These are phyloP conservation scores for Agonopterix heracliana DNA, from an alignment of 2,888 invertebrate species.

Conservation along the genomic window DNA sequence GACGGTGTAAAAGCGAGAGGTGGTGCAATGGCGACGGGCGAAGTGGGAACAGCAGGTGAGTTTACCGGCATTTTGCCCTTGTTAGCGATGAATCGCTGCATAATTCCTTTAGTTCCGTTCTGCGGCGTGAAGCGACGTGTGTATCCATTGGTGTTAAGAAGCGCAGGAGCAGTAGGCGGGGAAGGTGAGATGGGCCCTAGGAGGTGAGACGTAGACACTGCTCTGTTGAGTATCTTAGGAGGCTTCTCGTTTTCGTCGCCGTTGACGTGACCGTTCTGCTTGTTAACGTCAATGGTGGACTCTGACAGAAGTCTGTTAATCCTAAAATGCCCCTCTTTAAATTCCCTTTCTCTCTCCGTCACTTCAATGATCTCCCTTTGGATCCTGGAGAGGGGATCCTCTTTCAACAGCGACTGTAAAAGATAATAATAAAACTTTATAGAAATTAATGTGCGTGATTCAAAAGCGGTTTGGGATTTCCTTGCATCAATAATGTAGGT, in stretches of 20 bases:
- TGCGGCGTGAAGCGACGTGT: constrained; percentile 79
- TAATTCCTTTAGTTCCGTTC: constrained; percentile 84
- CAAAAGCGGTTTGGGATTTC: too few relatives aligned
- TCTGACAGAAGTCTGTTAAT: constrained; percentile 64
- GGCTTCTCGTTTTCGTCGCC: constrained; percentile 46
- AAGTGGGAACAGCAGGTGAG: constrained; percentile 37
- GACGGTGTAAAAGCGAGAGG: constrained; percentile 52
- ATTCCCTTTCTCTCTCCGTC: constrained; percentile 88
- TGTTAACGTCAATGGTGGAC: constrained; percentile 66
- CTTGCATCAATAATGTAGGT: too few relatives aligned
- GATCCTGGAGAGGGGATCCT: constrained; percentile 86
- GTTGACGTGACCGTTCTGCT: constrained; percentile 60
- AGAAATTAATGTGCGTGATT: too few relatives aligned
- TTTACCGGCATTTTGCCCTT: constrained; percentile 80
- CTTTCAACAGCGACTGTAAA: constrained; percentile 75
- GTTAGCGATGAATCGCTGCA: constrained; percentile 90
- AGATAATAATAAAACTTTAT: neutral
- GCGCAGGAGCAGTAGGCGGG: constrained; percentile 43
- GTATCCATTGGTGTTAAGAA: constrained; percentile 67
- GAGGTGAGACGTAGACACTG: constrained; percentile 65
- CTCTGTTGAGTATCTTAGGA: constrained; percentile 50
- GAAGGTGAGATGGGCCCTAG: constrained; percentile 55
- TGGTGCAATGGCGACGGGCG: constrained; percentile 32
- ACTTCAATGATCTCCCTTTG: constrained; percentile 93
- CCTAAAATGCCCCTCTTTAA: constrained; percentile 78